A percentile compares a stretch with the other conserved stretches of the same genome.
Conservation (phyloP, 2,888 invertebrate genomes). For the Julus scandinavius region DNA sequence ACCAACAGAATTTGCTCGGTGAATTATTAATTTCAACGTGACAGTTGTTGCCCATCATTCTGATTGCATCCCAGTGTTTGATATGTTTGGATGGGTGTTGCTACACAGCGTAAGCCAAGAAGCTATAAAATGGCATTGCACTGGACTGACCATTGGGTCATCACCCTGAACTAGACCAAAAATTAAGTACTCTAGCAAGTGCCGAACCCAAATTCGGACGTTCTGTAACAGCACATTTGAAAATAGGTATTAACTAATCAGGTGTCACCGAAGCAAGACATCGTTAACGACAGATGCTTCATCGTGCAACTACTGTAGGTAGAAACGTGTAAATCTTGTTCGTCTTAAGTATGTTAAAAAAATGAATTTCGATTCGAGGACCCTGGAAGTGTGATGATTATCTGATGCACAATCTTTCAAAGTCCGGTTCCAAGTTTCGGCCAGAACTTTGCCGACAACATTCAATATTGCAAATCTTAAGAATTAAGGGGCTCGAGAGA, state of each 20-base stretch:
- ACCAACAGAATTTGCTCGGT: background rate
- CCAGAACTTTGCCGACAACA: background rate
- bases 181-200: slow-evolving; percentile 45
- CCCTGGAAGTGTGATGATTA: slow-evolving; percentile 30
- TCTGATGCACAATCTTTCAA: slow-evolving; percentile 25
- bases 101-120: background rate
- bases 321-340: background rate
- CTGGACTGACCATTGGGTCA: slow-evolving; percentile 31
- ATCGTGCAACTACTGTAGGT: slow-evolving; percentile 2
- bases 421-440: background rate
- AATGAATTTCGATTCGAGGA: slow-evolving; percentile 41
- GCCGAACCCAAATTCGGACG: background rate
- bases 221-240: background rate
- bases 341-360: background rate
- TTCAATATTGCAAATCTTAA: slow-evolving; percentile 6
- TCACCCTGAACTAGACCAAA: slow-evolving; percentile 41
- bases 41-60: slow-evolving; percentile 1
- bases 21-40: background rate
- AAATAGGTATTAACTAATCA: background rate
- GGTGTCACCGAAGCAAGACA: background rate
- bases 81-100: slow-evolving; percentile 39
- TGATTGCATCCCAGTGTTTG: slow-evolving; percentile 30
- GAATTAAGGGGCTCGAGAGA: background rate
- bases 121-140: slow-evolving; percentile 13
- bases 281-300: background rate